phyloP scores from a whole-genome alignment of 2,797 vertebrate genomes.

The Artibeus jamaicensis region DNA sequence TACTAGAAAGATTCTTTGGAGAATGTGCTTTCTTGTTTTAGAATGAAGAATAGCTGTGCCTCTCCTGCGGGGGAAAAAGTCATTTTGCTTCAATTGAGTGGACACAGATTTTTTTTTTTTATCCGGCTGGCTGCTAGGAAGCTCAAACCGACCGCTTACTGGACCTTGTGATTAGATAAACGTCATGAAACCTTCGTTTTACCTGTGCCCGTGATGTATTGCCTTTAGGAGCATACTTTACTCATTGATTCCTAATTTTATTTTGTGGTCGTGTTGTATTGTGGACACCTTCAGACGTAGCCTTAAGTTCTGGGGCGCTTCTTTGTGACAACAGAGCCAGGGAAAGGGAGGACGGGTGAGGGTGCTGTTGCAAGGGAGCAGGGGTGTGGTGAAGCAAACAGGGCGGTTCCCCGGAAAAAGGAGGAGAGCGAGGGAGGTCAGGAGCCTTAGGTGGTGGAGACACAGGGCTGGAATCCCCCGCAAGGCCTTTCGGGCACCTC shows the following conservation, averaged over 20 bases:
- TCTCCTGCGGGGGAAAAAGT: background rate
- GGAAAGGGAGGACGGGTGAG: background rate
- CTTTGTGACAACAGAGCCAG: too few species aligned
- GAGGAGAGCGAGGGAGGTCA: background rate
- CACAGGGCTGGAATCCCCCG: background rate
- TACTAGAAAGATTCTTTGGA: background rate
- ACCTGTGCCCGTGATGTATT: rapidly evolving
- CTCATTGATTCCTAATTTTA: background rate
- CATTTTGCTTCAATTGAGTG: background rate
- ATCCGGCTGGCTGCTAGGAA: background rate
- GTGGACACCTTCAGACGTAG: background rate
- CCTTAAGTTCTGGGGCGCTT: background rate
- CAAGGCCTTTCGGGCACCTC: background rate
- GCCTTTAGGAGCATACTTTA: background rate
- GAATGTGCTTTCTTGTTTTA: background rate
- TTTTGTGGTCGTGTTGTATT: background rate
- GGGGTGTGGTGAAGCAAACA: background rate
- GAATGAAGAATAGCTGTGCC: background rate
- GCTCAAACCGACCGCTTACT: background rate
- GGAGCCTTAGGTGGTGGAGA: background rate
- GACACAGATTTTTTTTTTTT: background rate
- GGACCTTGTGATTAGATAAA: rapidly evolving
- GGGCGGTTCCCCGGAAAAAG: background rate
- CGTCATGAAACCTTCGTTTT: background rate
- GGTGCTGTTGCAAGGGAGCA: background rate